Evolutionary conservation across 2,797 vertebrate genomes (phyloP).

Genomic region (Eulemur mongoz): DNA sequence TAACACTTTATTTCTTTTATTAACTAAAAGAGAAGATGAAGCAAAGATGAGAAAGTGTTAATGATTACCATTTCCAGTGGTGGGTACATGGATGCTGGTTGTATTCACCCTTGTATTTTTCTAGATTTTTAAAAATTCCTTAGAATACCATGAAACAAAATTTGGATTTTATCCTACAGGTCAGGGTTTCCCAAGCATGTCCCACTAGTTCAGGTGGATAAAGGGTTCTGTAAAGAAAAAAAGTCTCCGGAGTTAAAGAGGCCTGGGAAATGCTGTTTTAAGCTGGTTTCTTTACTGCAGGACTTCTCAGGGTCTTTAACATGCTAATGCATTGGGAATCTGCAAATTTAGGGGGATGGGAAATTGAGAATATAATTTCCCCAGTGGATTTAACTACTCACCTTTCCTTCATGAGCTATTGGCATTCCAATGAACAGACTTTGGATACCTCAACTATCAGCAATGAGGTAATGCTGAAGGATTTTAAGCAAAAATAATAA

Average conservation of each 20-base stretch:
- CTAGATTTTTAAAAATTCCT: background rate
- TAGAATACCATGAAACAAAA: background rate
- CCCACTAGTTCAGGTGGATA: background rate
- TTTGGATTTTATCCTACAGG: background rate
- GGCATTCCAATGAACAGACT: background rate
- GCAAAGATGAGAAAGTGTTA: conserved; percentile 32
- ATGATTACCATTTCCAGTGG: background rate
- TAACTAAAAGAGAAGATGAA: background rate
- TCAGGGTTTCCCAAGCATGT: background rate
- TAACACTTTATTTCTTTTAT: conserved; percentile 1
- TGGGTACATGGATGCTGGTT: background rate
- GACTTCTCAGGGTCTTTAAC: conserved; percentile 19
- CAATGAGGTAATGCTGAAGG: background rate
- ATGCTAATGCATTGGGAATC: background rate
- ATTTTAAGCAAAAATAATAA: conserved; percentile 22
- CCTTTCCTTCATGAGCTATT: background rate
- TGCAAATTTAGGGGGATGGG: background rate
- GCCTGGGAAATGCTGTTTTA: background rate
- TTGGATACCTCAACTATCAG: background rate
- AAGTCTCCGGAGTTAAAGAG: background rate
- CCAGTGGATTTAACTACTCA: conserved; percentile 16
- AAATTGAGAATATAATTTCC: conserved; percentile 10
- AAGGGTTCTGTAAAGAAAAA: background rate
- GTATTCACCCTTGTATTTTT: background rate
- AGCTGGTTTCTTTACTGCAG: background rate